Base-by-base conservation (phyloP, 1,140 invertebrate genomes). In the Scaptomyza graminum region DNA sequence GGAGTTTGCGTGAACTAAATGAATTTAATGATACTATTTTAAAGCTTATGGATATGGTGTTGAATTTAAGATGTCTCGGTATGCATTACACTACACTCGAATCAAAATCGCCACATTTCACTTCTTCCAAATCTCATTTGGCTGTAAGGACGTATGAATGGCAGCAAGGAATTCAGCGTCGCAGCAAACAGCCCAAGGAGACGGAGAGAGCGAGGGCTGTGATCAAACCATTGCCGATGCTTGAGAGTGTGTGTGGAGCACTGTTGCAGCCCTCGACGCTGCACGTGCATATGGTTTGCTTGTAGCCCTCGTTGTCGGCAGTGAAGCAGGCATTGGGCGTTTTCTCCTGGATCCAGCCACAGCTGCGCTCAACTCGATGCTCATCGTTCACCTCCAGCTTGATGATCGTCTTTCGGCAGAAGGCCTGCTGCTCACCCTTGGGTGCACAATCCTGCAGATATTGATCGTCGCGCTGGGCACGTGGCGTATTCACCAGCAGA, bases 241-340 rank as follows among this genome's bases (percentile, higher is more conserved):
- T 57, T 16, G 71, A 3, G 2, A 68, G 13, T 4, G 74, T 16
- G 13, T 22, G 70, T 9, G 31, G 31, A 0, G 89, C 92, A 0
- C 81, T 72, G 59, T 94, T 94, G 71, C 93, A 94, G 44, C 91
- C 92, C 61, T 94, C 93, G 0, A 68, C 69, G 78, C 92, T 93
- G 75, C 93, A 94, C 73, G 93, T 93, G 80, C 93, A 94, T 31
- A 94, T 92, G 0, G 83, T 92, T 67, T 94, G 93, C 22, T 92
- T 81, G 60, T 93, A 93, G 66, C 93, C 93, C 47, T 93, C 92
- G 22, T 93, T 93, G 72, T 93, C 93, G 12, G 92, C 92, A 43
- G 91, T 92, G 75, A 93, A 94, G 77, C 93, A 94, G 13, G 74
- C 56, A 52, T 93, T 92, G 9, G 91, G 73, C 0, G 39, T 9